phyloP scores from a whole-genome alignment of 2,113 vertebrate genomes.

The Poecile atricapillus region DNA sequence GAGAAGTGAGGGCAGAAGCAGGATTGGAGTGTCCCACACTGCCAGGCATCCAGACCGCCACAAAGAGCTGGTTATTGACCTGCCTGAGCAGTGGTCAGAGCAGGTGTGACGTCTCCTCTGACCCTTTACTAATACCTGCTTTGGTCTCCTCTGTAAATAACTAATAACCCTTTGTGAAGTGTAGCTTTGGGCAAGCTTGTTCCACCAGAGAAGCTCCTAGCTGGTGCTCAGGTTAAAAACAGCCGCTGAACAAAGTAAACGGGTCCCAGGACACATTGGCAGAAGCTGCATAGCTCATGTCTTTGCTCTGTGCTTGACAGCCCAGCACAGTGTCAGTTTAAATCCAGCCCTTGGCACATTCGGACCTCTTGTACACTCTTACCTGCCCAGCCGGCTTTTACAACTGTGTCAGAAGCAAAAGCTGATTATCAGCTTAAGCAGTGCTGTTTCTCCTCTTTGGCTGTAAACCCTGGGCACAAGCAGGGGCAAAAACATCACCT shows the following conservation, averaged over 20 bases:
- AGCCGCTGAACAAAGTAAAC: not conserved
- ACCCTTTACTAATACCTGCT: not conserved
- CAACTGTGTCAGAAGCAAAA: constrained; percentile 18
- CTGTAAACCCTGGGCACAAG: not conserved
- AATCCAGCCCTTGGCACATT: not conserved
- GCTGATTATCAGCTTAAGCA: constrained; percentile 26
- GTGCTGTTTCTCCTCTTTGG: not conserved
- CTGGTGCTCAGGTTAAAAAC: not conserved
- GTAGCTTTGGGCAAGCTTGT: not conserved
- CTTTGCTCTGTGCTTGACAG: not conserved
- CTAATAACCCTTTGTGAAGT: not conserved
- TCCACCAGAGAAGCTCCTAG: not conserved
- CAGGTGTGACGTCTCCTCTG: not conserved
- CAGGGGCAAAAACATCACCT: not conserved
- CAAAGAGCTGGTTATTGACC: not conserved
- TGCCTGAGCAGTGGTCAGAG: not conserved
- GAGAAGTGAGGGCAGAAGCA: not conserved
- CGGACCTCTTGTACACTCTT: not conserved
- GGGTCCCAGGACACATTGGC: not conserved
- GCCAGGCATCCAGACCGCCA: not conserved
- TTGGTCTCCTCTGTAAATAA: not conserved
- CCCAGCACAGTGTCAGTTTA: not conserved
- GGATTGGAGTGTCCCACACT: not conserved
- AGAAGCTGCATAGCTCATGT: constrained; percentile 15
- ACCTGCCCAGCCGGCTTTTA: not conserved